Percentiles rank a stretch among this genome's conserved stretches.
Conservation (phyloP, 2,797 vertebrate species). For the Pantherophis alleghaniensis region DNA sequence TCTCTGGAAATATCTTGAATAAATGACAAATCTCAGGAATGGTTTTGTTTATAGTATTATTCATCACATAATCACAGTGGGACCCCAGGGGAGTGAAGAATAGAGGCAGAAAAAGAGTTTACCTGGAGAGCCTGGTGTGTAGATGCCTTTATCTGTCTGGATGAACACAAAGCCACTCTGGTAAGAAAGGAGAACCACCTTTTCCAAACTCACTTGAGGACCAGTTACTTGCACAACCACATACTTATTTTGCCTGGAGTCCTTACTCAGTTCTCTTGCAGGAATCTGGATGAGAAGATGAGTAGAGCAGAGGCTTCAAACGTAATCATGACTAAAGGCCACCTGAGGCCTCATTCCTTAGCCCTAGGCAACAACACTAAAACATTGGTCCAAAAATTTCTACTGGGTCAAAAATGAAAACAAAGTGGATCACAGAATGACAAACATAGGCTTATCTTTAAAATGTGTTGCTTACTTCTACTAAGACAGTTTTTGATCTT, state of each 20-base stretch:
- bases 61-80: not conserved
- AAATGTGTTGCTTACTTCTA: not conserved
- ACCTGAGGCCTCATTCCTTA: not conserved
- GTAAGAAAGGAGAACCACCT: not conserved
- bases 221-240: not conserved
- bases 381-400: not conserved
- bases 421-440: not conserved
- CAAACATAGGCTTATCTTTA: not conserved
- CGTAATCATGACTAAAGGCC: not conserved
- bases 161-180: not conserved
- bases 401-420: not conserved
- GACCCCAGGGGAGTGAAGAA: not conserved
- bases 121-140: not conserved
- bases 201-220: rapidly evolving
- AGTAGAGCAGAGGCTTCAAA: not conserved
- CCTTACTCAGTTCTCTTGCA: not conserved
- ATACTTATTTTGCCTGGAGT: not conserved
- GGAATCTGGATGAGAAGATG: not conserved
- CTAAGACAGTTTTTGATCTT: not conserved
- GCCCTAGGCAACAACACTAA: not conserved
- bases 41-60: not conserved
- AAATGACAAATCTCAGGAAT: not conserved
- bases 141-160: not conserved
- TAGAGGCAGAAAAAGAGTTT: not conserved
- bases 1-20: not conserved